phyloP scores from a whole-genome alignment of 2,888 invertebrate species.

The Eristalinus sepulchralis region DNA sequence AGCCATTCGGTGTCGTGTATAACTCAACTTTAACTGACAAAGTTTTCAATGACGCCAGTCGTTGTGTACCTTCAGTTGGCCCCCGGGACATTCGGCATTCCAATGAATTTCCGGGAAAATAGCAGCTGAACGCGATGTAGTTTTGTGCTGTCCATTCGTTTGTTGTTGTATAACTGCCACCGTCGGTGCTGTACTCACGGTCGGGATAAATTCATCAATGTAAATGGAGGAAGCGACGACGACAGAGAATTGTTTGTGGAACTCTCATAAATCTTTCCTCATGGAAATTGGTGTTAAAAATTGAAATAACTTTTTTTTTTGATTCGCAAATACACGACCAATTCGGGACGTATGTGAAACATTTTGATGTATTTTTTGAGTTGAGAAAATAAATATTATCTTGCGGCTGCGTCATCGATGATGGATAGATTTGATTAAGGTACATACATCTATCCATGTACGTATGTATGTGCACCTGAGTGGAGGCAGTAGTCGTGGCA shows the following conservation, averaged over 20 bases:
- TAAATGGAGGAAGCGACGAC: neutral
- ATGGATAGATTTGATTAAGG: constrained; percentile 35
- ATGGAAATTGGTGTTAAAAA: constrained; percentile 22
- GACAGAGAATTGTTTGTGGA: constrained; percentile 24
- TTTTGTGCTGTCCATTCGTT: neutral
- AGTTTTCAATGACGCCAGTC: neutral
- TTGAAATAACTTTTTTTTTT: neutral
- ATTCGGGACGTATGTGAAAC: neutral
- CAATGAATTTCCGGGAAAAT: neutral
- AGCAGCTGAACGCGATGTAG: neutral
- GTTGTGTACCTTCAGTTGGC: neutral
- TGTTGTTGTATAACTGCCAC: neutral
- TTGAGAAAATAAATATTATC: neutral
- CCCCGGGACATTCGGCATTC: neutral
- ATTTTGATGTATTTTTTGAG: neutral
- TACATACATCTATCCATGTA: neutral
- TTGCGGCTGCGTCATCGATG: neutral
- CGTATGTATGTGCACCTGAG: constrained; percentile 7
- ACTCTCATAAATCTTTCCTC: constrained; percentile 39
- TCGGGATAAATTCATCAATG: constrained; percentile 28
- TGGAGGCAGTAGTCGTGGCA: constrained; percentile 13
- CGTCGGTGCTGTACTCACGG: neutral
- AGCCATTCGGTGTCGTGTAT: neutral
- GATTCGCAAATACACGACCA: neutral
- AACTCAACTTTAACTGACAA: neutral